Conservation (phyloP, 2,888 invertebrate genomes). For the Stratiomys singularior region DNA sequence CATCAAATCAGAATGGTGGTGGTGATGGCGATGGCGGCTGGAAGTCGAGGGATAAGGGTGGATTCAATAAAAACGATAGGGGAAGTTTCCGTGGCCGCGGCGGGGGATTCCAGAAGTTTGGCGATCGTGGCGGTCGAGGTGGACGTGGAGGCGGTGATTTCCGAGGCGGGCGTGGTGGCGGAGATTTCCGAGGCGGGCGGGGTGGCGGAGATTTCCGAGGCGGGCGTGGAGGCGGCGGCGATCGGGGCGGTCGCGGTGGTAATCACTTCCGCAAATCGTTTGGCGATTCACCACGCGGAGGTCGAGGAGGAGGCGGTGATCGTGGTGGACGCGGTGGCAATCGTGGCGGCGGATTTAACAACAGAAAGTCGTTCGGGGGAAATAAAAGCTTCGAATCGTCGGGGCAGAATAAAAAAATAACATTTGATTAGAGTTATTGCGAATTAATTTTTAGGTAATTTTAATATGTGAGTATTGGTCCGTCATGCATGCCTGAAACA, state of each 20-base stretch:
- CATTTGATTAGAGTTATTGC: conserved; percentile 57
- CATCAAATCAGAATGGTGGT: conserved; percentile 59
- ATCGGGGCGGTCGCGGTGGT: conserved; percentile 61
- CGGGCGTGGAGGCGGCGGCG: conserved; percentile 65
- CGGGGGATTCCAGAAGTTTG: conserved; percentile 62
- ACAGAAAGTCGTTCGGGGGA: conserved; percentile 55
- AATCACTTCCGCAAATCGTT: conserved; percentile 60
- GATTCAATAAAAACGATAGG: conserved; percentile 54
- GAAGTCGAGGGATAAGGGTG: conserved; percentile 59
- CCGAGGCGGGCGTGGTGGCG: conserved; percentile 64
- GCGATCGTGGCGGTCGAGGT: conserved; percentile 55
- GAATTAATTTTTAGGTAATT: conserved; percentile 52
- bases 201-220: conserved; percentile 58
- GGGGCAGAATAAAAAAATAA: conserved; percentile 62
- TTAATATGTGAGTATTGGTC: conserved; percentile 19
- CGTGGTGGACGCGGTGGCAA: conserved; percentile 63
- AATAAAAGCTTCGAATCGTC: conserved; percentile 70
- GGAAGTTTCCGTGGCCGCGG: conserved; percentile 63
- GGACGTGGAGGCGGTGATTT: conserved; percentile 58
- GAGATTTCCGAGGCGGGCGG: conserved; percentile 64
- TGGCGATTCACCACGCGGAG: too few relatives aligned
- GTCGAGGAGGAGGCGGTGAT: conserved; percentile 65
- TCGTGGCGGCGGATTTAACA: conserved; percentile 56
- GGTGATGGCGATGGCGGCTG: conserved; percentile 55
- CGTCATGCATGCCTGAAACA: too few relatives aligned